Base-by-base conservation (phyloP, 2,113 vertebrate genomes). In the Hassar affinis region DNA sequence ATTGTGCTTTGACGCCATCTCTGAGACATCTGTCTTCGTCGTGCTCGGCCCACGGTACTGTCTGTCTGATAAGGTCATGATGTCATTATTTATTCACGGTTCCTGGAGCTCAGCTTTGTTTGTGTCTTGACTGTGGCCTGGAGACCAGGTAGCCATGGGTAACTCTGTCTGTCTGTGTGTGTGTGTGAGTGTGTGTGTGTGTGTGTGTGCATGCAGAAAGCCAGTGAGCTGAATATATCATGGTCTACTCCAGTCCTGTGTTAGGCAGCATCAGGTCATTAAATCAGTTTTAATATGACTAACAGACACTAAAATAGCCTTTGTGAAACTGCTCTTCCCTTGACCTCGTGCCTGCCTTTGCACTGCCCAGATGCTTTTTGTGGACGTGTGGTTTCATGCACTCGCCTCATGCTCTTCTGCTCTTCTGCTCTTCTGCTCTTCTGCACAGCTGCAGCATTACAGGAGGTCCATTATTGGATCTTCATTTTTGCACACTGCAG, bases 61-160 rank as follows among this genome's bases (percentile, higher is more conserved):
- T 77, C 81, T 57, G 83, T 84, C 79, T 88, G 84, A 85, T 88
- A 87, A 88, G 83, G 7, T 54, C 79, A 54, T 85, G 82, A 84
- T 80, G 88, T 89, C 78, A 82, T 85, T 90, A 89, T 90, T 92
- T 90, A 88, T 91, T 85, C 51, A 86, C 88, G 82, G 52, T 80
- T 89, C 66, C 74, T 85, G 75, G 86, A 47, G 81, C 85, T 47
- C n/a, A 52, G 64, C 75, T 81, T 83, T 88, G 80, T 87, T 87
- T 62, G 59, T 86, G 85, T 82, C 71, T 79, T 90, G 86, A 79
- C 79, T 79, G 77, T 79, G 66, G 85, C 87, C 83, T 82, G 82
- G 87, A 76, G 86, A 88, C 87, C 85, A 59, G 76, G 81, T 79
- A 12, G 22, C 69, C 83, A 78, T 51, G 80, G 0, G 84, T 54